Evolutionary conservation across 2,113 vertebrate genomes (phyloP), one percentile per base, ranked within the genome.

Genomic region (Seriola dumerili): DNA sequence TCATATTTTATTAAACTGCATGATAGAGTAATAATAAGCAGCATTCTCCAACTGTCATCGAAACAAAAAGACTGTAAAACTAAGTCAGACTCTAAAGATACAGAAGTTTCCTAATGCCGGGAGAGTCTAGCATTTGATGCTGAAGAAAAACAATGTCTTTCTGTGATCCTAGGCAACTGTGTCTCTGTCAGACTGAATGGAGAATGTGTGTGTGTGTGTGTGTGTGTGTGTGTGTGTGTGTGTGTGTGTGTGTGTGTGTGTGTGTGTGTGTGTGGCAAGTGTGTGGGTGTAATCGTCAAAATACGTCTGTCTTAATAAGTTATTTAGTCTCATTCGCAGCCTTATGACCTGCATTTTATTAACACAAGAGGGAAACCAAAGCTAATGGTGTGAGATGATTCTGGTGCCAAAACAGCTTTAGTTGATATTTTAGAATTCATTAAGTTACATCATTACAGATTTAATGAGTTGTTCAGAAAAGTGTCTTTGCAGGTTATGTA

Each of bases 131-230:
- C 21, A 63, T 72, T 32, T 66, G 32, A 54, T 76, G 67, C 32
- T 58, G 66, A 63, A 17, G 23, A 55, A 34, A 71, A 77, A n/a
- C 54, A 58, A 9, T 40, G 21, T 75, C 50, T 57, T 17, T 70
- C 25, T 81, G 46, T 73, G 54, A 75, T 78, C 14, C 16, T 5
- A 21, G 68, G 23, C 29, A 42, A 23, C 34, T 77, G 48, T 58
- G 36, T 40, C 57, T 48, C 29, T 57, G 40, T 57, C 50, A 64
- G 13, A 75, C 64, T 29, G 59, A 62, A 71, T 29, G 11, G 32
- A 61, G 40, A 36, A 46, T 23, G 34, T 5, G 59, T 57, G 16
- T 68, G 42, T 54, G 23, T 25, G 25, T 2, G 29, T 29, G 2
- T 29, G 29, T 23, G 34, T 5, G 59, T 57, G 12, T 68, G 42